These are phyloP conservation scores for Amia ocellicauda DNA, from an alignment of 2,113 vertebrate genomes.

Conservation along the genomic window DNA sequence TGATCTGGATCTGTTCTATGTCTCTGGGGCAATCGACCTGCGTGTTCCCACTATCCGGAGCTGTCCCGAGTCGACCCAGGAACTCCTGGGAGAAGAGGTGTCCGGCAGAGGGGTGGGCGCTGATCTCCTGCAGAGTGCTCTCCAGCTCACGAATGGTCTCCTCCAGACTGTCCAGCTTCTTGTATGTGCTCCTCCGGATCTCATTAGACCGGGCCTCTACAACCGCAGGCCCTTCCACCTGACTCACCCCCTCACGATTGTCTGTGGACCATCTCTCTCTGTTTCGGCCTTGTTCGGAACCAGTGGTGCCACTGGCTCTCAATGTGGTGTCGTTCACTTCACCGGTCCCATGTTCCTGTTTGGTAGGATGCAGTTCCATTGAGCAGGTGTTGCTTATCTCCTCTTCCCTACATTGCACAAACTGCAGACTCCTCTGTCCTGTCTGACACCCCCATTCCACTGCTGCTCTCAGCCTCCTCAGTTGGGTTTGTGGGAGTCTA, in stretches of 20 bases:
- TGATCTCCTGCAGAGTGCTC: conserved; percentile 77
- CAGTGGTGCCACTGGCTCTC: not conserved
- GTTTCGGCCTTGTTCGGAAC: not conserved
- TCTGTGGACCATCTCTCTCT: conserved; percentile 13
- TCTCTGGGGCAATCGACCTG: rapidly evolving
- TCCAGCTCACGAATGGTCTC: conserved; percentile 87
- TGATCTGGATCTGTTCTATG: rapidly evolving
- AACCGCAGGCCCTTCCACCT: too few relatives aligned
- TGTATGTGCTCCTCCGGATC: conserved; percentile 50
- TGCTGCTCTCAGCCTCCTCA: conserved; percentile 30
- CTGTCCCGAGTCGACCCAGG: rapidly evolving
- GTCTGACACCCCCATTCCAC: conserved; percentile 26
- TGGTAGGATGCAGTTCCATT: too few relatives aligned
- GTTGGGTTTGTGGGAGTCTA: conserved; percentile 7
- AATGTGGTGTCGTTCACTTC: not conserved
- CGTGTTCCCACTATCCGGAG: not conserved
- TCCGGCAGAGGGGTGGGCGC: conserved; percentile 47
- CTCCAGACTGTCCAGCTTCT: conserved; percentile 81
- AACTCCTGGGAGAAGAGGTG: conserved; percentile 28
- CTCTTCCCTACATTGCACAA: not conserved
- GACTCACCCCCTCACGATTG: conserved; percentile 8
- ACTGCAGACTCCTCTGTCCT: conserved; percentile 11
- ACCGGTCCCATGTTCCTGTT: too few relatives aligned
- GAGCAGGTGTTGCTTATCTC: not conserved
- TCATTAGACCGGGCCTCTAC: not conserved